These are phyloP conservation scores for Salpingus planirostris DNA, from an alignment of 2,888 invertebrate genomes.

Conservation along the genomic window DNA sequence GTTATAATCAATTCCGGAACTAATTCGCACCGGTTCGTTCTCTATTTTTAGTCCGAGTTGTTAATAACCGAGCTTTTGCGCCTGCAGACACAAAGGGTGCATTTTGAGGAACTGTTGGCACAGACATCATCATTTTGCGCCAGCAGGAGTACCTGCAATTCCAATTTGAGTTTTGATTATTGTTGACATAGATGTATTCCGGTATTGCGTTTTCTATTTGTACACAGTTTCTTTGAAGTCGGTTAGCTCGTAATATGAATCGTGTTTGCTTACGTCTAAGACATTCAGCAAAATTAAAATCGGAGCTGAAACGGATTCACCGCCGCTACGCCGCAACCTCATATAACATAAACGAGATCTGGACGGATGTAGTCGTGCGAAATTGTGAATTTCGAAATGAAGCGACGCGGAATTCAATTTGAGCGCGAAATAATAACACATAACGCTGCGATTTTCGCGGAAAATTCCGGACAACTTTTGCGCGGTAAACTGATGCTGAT, in stretches of 20 bases:
- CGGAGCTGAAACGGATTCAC: constrained; percentile 6
- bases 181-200: constrained; percentile 36
- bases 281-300: constrained; percentile 13
- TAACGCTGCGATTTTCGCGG: constrained; percentile 9
- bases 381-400: no score
- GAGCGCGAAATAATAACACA: no score
- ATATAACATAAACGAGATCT: no score
- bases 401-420: no score
- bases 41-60: no score
- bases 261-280: constrained; percentile 22
- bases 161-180: constrained; percentile 38
- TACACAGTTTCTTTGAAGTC: constrained; percentile 31
- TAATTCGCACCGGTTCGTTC: no score
- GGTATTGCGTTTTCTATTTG: constrained; percentile 33
- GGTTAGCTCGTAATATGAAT: constrained; percentile 22
- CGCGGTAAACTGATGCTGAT: constrained; percentile 8
- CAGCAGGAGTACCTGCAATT: constrained; percentile 31
- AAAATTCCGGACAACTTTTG: constrained; percentile 5
- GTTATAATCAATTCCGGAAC: no score
- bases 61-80: no score
- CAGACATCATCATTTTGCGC: not conserved
- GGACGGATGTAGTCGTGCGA: no score
- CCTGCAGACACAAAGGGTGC: not conserved
- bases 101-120: not conserved
- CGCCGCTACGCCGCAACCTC: no score